A percentile compares a stretch with the other conserved stretches of the same genome.
phyloP scores from a whole-genome alignment of 1,140 invertebrate genomes.

The Polypedilum vanderplanki region DNA sequence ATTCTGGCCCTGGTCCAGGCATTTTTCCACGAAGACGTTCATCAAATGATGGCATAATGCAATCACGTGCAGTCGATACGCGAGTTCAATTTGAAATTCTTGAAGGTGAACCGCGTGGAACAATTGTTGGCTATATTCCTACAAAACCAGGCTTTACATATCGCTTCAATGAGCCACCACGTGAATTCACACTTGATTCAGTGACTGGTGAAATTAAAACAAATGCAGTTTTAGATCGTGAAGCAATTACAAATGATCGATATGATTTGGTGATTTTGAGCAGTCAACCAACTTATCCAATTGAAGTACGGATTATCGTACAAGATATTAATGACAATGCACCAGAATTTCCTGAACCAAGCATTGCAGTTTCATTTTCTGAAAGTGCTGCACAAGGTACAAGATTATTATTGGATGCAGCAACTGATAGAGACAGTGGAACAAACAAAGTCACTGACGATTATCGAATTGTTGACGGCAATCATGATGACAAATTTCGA shows the following conservation, averaged over 20 bases:
- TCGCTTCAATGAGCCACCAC: constrained; percentile 81
- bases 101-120: constrained; percentile 75
- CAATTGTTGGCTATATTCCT: constrained; percentile 75
- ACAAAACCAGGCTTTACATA: constrained; percentile 81
- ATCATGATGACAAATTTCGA: constrained; percentile 79
- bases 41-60: constrained; percentile 54
- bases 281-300: constrained; percentile 86
- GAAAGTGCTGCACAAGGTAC: constrained; percentile 85
- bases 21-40: constrained; percentile 39
- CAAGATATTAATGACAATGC: constrained; percentile 84
- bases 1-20: not conserved
- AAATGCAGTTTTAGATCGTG: constrained; percentile 70
- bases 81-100: constrained; percentile 74
- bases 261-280: constrained; percentile 86
- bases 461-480: constrained; percentile 81
- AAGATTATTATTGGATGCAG: constrained; percentile 75
- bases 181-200: constrained; percentile 73
- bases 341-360: constrained; percentile 81
- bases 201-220: constrained; percentile 76
- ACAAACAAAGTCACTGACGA: constrained; percentile 78
- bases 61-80: constrained; percentile 77
- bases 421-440: constrained; percentile 79
- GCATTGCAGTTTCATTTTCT: constrained; percentile 77
- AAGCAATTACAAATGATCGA: constrained; percentile 64
- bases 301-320: constrained; percentile 80